These are phyloP conservation scores for Lepidonotus clava DNA, from an alignment of 2,888 invertebrate genomes.

Conservation along the genomic window DNA sequence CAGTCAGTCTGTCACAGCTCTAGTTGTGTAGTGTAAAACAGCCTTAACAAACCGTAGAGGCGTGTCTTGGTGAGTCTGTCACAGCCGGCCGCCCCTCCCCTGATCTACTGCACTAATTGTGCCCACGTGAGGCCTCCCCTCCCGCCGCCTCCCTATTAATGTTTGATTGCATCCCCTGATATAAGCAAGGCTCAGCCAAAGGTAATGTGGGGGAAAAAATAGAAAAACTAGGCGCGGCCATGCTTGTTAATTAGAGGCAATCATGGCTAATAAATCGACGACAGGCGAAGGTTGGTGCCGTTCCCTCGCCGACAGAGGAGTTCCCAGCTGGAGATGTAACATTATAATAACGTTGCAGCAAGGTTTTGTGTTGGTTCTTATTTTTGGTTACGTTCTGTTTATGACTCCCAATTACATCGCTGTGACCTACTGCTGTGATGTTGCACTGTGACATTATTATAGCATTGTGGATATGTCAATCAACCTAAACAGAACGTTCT, in stretches of 20 bases:
- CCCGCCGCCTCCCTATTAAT: not conserved
- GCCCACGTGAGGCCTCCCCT: not conserved
- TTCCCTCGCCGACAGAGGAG: not conserved
- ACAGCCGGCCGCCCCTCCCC: not conserved
- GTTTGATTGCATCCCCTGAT: conserved; percentile 17
- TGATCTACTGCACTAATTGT: not conserved
- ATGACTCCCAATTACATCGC: no score
- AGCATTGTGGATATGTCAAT: no score
- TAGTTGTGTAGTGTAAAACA: no score
- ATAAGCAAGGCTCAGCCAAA: not conserved
- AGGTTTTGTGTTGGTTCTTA: no score
- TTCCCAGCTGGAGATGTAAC: not conserved
- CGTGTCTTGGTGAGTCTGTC: not conserved
- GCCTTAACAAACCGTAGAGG: not conserved
- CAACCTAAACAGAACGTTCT: no score
- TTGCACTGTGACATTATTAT: no score
- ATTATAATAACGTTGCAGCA: not conserved
- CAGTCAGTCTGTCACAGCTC: no score
- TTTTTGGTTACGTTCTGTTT: no score
- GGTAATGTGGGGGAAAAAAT: no score
- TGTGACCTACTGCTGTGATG: no score
- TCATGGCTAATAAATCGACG: not conserved
- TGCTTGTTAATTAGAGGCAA: conserved; percentile 9
- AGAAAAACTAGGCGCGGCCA: not conserved
- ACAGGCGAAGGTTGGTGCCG: not conserved